These are phyloP conservation scores for Varanus komodoensis DNA, from an alignment of 2,113 vertebrate species.

Conservation along the genomic window DNA sequence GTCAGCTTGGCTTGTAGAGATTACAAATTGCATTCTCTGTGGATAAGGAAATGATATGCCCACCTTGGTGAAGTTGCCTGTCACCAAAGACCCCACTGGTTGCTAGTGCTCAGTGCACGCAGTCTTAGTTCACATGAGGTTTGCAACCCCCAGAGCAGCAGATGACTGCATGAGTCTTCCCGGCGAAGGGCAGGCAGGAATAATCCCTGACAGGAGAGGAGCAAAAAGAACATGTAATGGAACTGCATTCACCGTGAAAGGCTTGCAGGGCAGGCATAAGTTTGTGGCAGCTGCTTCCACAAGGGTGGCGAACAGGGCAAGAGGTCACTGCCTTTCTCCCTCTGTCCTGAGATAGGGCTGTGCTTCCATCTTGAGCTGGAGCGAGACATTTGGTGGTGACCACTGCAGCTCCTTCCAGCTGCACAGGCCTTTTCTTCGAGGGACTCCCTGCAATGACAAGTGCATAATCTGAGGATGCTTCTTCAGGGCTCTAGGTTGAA, in stretches of 20 bases:
- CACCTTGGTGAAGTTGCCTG: background rate
- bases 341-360: background rate
- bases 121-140: background rate
- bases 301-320: background rate
- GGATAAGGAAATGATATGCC: background rate
- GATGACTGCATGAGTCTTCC: background rate
- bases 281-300: background rate
- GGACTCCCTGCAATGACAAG: constrained; percentile 36
- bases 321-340: background rate
- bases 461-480: constrained; percentile 52
- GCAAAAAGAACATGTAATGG: background rate
- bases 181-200: background rate
- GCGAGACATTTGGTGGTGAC: background rate
- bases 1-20: background rate
- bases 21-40: background rate
- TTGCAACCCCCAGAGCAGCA: background rate
- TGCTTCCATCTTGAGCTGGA: background rate
- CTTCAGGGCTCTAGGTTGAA: constrained; percentile 34
- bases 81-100: background rate
- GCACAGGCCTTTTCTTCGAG: background rate
- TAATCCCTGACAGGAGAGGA: background rate
- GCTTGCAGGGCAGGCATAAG: background rate
- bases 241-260: background rate
- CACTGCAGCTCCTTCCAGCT: background rate
- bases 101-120: background rate